A percentile compares a stretch with the other conserved stretches of the same genome.
These are phyloP conservation scores for Nymphicus hollandicus DNA, from an alignment of 2,113 vertebrate genomes.

Conservation along the genomic window DNA sequence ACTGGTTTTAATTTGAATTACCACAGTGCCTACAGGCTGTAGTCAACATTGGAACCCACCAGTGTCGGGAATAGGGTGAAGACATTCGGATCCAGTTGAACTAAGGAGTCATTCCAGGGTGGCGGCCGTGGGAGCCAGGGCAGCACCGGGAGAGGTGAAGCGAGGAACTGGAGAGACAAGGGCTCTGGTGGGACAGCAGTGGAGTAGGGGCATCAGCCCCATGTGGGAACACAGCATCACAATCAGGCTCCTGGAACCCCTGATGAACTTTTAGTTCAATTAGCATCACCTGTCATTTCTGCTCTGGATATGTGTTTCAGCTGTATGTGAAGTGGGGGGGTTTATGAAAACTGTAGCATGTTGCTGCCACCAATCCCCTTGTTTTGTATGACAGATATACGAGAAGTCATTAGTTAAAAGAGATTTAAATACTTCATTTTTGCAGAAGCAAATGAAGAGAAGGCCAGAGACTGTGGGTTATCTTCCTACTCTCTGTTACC, in stretches of 20 bases:
- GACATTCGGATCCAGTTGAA: rapidly evolving
- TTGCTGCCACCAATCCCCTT: neutral
- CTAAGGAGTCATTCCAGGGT: neutral
- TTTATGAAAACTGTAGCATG: rapidly evolving
- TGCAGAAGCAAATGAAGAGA: neutral
- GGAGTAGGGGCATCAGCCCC: neutral
- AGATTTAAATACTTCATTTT: neutral
- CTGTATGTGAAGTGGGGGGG: neutral
- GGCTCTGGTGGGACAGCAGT: neutral
- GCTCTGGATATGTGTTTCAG: neutral
- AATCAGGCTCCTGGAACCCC: neutral
- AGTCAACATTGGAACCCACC: too few species aligned
- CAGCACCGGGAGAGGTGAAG: neutral
- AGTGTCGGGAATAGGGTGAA: rapidly evolving
- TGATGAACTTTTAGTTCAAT: neutral
- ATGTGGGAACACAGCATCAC: rapidly evolving
- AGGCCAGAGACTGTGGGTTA: neutral
- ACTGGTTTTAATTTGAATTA: neutral
- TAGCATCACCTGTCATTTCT: neutral
- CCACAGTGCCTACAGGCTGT: too few species aligned
- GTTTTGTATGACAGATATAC: rapidly evolving
- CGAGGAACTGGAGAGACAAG: neutral
- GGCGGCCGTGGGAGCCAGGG: slow-evolving; percentile 56
- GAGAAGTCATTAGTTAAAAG: rapidly evolving
- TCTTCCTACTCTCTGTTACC: neutral